Evolutionary conservation across 2,888 invertebrate species (phyloP).

Genomic region (Carcina quercana): DNA sequence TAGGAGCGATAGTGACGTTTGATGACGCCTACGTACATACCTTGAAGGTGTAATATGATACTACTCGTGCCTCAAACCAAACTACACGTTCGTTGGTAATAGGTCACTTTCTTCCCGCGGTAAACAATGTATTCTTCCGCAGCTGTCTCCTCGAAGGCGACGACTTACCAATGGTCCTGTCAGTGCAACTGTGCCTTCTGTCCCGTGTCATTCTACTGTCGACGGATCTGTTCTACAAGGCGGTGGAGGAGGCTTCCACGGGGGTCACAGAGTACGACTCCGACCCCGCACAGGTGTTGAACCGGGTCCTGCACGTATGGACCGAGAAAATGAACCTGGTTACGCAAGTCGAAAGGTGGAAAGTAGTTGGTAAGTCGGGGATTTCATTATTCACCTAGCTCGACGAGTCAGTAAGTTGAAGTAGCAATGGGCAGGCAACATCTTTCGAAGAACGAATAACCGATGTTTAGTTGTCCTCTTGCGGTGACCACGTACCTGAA

Average conservation of each 20-base stretch:
- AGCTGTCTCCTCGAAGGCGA: conserved; percentile 81
- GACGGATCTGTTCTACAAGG: conserved; percentile 77
- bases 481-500: too few species aligned
- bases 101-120: not conserved
- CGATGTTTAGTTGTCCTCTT: too few species aligned
- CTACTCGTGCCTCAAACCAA: not conserved
- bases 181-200: conserved; percentile 85
- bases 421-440: too few species aligned
- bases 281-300: conserved; percentile 79
- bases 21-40: too few species aligned
- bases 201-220: conserved; percentile 85
- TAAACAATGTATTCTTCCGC: conserved; percentile 17
- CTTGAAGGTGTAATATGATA: too few species aligned
- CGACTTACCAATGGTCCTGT: conserved; percentile 82
- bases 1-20: too few species aligned
- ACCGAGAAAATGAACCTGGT: conserved; percentile 85
- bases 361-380: conserved; percentile 85
- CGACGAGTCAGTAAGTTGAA: too few species aligned
- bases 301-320: conserved; percentile 84
- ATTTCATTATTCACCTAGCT: too few species aligned
- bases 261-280: conserved; percentile 55
- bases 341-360: conserved; percentile 86
- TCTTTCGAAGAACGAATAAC: too few species aligned
- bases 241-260: conserved; percentile 59
- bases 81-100: not conserved